Evolutionary conservation across 1,140 invertebrate species (phyloP), one percentile per base, ranked within the genome.

Genomic region (Lineus longissimus): DNA sequence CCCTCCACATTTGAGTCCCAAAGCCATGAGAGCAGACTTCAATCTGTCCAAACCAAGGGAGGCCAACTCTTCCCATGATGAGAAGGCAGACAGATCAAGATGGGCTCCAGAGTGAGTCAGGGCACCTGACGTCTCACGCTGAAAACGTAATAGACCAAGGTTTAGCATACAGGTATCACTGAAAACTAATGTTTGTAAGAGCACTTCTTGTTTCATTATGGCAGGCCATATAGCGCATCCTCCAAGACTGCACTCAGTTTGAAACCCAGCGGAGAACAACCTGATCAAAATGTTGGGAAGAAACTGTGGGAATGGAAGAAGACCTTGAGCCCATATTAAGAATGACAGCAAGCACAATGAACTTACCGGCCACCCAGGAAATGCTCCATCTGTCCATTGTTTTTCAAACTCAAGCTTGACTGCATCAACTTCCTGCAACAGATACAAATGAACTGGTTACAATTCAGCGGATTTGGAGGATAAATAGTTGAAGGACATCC

Each of bases 1-100:
- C 87, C 96, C 97, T 62, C 97, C 97, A 85, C 97, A 99, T 82
- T 99, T 99, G 0, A 99, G 84, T 0, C 94, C 93, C n/a, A 99
- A 81, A 4, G 96, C 97, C 88, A 98, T 91, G 0, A 99, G 82
- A 11, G 95, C 97, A 17, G 94, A 96, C 80, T 99, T 99, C 1
- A 99, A 85, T 77, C 97, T 88, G 85, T 99, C 97, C 66, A 98
- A 81, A 43, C 97, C 97, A 6, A 99, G 83, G 7, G 95, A 97
- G 1, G 94, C 94, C 63, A 98, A 82, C 83, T 99, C 97, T 83
- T 98, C 95, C 89, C 91, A 93, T n/a, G 93, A 95, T 19, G 83
- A 85, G 81, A 98, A 99, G 0, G 94, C 94, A 11, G 94, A 95
- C 0, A 99, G 82, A 82, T 99, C 97, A 55, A 99, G 86, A 84